Base-by-base conservation (phyloP, 1,140 invertebrate species). In the Zaprionus taronus region DNA sequence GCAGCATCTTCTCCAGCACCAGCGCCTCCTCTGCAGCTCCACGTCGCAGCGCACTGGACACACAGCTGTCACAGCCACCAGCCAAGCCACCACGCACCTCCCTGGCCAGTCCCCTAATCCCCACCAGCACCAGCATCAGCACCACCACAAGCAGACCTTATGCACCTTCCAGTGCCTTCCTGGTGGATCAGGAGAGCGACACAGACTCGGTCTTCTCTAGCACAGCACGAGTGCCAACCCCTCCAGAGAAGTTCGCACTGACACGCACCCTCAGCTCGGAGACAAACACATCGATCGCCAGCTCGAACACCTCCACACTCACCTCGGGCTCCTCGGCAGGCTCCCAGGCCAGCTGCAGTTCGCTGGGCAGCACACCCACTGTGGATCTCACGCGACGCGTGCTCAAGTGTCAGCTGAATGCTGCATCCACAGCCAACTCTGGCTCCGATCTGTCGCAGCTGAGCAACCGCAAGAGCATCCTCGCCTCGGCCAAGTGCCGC, bases 201-300 rank as follows among this genome's bases (percentile, higher is more conserved):
- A 97, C 97, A 84, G 97, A 98, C 92, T 97, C 97, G 7, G 96
- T 97, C 3, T 96, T 97, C 77, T 97, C 96, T 89, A 96, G 95
- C 38, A 89, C 84, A 5, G 81, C 81, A 0, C 96, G 96, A 38
- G 95, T 91, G 41, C 85, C 84, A 12, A 92, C 92, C 26, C 91
- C 91, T 7, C 91, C 91, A 69, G 94, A 77, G 93, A 94, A 83
- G 91, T 95, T 83, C 93, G 94, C 91, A 73, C 86, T 93, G 24
- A 93, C 92, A 36, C 80, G 94, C 67, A 95, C 95, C 7, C 93
- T 95, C 31, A 95, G 95, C 62, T 95, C 94, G 9, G 95, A 95
- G 82, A 95, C 94, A 7, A 95, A 94, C 76, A 94, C 94, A 14
- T 94, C 95, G 72, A 93, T 95, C 76, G 94, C 95, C 92, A 93